Evolutionary conservation across 2,888 invertebrate species (phyloP), one percentile per base, ranked within the genome.

Genomic region (Cenopis cana): DNA sequence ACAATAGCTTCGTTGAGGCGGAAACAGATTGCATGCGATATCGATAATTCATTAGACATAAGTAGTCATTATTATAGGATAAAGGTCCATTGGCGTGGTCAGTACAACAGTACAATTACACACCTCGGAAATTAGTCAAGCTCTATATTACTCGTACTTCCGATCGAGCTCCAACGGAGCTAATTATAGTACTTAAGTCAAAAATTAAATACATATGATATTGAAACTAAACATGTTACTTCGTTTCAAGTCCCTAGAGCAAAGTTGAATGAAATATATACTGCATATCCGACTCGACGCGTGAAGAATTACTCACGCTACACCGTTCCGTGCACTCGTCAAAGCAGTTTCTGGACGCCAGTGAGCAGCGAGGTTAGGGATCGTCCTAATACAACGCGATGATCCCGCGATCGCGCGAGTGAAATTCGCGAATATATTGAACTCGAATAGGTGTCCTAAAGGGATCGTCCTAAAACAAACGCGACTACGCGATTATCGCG

Each of bases 1-100:
- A 59, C n/a, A 41, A 2, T 59, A 59, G 41, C 24, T 38, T 18
- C 57, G n/a, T 41, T 41, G 12, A 38, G 36, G 20, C 20, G 20
- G 59, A 46, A 59, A n/a, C 20, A 5, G 10, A n/a, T 46, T 41
- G 41, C 59, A 59, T 59, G 41, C n/a, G 41, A 24, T 41, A 46
- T 20, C 41, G 41, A 59, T 10, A n/a, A 41, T 41, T 59, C 33
- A 56, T n/a, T 56, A 56, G 10, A 56, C 10, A n/a, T 36, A 10
- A 33, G 36, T 17, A 56, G 10, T 1, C 11, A 5, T 11, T 33
- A 33, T 18, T 36, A 29, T 29, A 60, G 29, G 60, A 60, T 60
- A 60, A n/a, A 60, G 60, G 60, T 60, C 60, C 60, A 60, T 60
- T 60, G 46, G 60, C 60, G 29, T 18, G 41, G 41, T 9, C 9